These are phyloP conservation scores for Diplolepis rosae DNA, from an alignment of 2,888 invertebrate genomes.

Conservation along the genomic window DNA sequence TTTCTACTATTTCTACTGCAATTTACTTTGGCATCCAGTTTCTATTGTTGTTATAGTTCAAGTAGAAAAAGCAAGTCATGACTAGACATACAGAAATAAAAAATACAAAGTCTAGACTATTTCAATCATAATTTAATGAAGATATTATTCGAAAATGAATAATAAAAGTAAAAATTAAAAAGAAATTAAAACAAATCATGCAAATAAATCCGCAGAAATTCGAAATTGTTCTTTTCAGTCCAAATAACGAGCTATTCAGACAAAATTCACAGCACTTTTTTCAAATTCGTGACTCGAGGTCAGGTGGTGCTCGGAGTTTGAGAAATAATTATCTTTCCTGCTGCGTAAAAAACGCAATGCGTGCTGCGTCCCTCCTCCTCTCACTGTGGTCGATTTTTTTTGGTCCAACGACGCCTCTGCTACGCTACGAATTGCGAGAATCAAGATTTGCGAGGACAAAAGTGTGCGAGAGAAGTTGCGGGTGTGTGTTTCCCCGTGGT, in stretches of 20 bases:
- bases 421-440: constrained; percentile 26
- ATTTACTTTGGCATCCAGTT: too few species aligned
- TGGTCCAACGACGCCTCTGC: neutral
- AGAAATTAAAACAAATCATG: too few species aligned
- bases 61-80: too few species aligned
- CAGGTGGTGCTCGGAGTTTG: constrained; percentile 45
- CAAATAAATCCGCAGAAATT: neutral
- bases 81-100: too few species aligned
- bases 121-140: too few species aligned
- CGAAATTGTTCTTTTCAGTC: neutral
- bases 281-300: constrained; percentile 54
- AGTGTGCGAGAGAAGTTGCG: constrained; percentile 20
- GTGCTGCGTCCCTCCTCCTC: constrained; percentile 38
- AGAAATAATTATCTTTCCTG: constrained; percentile 56
- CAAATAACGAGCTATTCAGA: neutral
- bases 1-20: too few species aligned
- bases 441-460: constrained; percentile 24
- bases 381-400: constrained; percentile 6
- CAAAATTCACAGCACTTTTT: neutral
- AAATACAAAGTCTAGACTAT: too few species aligned
- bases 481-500: constrained; percentile 12
- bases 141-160: too few species aligned
- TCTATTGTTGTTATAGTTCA: too few species aligned
- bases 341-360: constrained; percentile 50
- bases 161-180: too few species aligned